These are phyloP conservation scores for Diplosoma virens DNA, from an alignment of 23 tunicate genomes.

Conservation along the genomic window DNA sequence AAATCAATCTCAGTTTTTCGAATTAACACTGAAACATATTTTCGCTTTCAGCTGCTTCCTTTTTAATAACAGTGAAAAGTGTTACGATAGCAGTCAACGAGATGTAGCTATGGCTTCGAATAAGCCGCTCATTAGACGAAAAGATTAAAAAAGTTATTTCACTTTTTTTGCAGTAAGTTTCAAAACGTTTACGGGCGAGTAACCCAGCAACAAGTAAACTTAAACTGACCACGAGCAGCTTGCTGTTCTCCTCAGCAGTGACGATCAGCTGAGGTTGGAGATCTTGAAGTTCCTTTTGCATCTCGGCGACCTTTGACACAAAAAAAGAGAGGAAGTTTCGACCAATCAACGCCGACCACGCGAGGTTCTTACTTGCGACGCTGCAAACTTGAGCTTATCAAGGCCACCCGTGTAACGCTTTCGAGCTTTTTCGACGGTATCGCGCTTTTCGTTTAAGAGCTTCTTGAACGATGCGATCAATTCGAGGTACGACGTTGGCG, in stretches of 20 bases:
- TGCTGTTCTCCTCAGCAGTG: conserved; percentile 86
- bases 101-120: too few species aligned
- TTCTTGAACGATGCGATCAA: conserved; percentile 96
- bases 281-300: conserved; percentile 97
- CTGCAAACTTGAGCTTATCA: conserved; percentile 92
- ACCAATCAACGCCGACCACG: background rate
- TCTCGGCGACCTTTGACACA: conserved; percentile 79
- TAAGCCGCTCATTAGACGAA: too few species aligned
- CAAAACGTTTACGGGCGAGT: too few species aligned
- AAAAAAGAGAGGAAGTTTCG: background rate
- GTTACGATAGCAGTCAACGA: background rate
- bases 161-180: too few species aligned
- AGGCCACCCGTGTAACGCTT: conserved; percentile 91
- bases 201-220: too few species aligned
- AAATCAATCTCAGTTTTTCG: too few species aligned
- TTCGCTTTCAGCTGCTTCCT: too few species aligned
- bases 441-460: conserved; percentile 76
- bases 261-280: conserved; percentile 92
- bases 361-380: conserved; percentile 54
- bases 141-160: too few species aligned
- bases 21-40: too few species aligned
- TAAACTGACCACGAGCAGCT: conserved; percentile 80
- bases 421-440: conserved; percentile 70
- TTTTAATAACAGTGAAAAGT: too few species aligned
- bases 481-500: conserved; percentile 97